Evolutionary conservation across 2,113 vertebrate genomes (phyloP).

Genomic region (Electrona antarctica): DNA sequence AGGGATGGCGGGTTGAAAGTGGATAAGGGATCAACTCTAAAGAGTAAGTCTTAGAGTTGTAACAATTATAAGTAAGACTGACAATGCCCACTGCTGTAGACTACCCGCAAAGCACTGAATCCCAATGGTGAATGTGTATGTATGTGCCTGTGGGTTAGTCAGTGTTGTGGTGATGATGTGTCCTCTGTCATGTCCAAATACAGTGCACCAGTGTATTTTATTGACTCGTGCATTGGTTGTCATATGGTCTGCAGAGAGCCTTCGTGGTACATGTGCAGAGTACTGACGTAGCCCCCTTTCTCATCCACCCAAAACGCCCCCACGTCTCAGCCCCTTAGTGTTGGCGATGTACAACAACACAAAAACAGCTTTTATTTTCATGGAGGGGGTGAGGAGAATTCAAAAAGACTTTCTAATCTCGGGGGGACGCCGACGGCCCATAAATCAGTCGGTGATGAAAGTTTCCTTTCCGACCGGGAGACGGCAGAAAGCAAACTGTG

Average conservation of each 20-base stretch:
- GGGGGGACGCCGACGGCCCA: constrained; percentile 63
- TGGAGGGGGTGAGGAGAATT: constrained; percentile 63
- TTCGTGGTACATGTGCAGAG: constrained; percentile 56
- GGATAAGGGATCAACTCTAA: too few species aligned
- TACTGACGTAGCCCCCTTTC: constrained; percentile 67
- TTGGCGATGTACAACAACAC: constrained; percentile 57
- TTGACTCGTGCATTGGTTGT: constrained; percentile 29
- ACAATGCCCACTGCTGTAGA: neutral
- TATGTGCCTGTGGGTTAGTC: neutral
- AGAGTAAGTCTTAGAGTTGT: too few species aligned
- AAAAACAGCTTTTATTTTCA: constrained; percentile 73
- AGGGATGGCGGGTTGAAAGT: too few species aligned
- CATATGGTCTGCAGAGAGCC: constrained; percentile 37
- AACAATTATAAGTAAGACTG: neutral
- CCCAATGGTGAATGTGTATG: neutral
- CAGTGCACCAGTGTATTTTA: constrained; percentile 10
- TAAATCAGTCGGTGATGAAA: constrained; percentile 83
- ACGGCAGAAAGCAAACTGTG: constrained; percentile 73
- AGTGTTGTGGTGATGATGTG: neutral
- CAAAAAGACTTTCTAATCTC: constrained; percentile 76
- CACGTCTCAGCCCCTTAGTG: constrained; percentile 34
- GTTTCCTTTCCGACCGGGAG: constrained; percentile 75
- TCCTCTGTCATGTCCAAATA: neutral
- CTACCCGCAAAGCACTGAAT: neutral
- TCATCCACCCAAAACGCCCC: constrained; percentile 7